Evolutionary conservation across 2,113 vertebrate species (phyloP).

Genomic region (Odocoileus hemionus): DNA sequence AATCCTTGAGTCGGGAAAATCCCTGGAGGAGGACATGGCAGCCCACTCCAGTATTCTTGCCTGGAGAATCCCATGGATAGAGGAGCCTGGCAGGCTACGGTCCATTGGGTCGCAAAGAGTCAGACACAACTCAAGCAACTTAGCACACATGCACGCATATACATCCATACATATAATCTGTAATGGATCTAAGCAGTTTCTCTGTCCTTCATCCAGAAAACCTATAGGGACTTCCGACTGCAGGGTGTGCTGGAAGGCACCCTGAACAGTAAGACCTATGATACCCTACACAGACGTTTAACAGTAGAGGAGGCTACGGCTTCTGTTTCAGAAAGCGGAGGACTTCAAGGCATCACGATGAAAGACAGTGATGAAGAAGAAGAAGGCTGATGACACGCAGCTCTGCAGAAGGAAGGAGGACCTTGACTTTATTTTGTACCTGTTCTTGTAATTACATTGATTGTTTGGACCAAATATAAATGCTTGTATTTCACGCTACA

Average conservation of each 20-base stretch:
- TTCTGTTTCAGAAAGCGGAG: slow-evolving; percentile 87
- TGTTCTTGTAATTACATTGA: slow-evolving; percentile 73
- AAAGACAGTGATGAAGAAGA: slow-evolving; percentile 97
- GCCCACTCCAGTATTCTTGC: neutral
- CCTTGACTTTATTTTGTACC: slow-evolving; percentile 55
- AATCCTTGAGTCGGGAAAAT: neutral
- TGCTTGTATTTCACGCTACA: slow-evolving; percentile 69
- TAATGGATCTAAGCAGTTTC: slow-evolving; percentile 26
- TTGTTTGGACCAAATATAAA: slow-evolving; percentile 72
- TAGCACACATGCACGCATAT: neutral
- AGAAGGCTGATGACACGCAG: slow-evolving; percentile 81
- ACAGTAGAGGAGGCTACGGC: slow-evolving; percentile 92
- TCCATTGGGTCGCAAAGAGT: neutral
- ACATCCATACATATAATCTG: neutral
- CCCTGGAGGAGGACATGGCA: neutral
- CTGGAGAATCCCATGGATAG: neutral
- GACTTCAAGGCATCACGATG: slow-evolving; percentile 95
- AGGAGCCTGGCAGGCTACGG: neutral
- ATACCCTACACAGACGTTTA: slow-evolving; percentile 91
- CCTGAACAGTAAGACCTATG: slow-evolving; percentile 93
- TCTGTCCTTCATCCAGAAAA: slow-evolving; percentile 86
- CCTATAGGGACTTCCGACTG: slow-evolving; percentile 94
- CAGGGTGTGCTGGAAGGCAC: slow-evolving; percentile 93
- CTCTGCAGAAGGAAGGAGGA: neutral
- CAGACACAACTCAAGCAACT: neutral